phyloP scores from a whole-genome alignment of 2,888 invertebrate genomes.

The Hemithea aestivaria region DNA sequence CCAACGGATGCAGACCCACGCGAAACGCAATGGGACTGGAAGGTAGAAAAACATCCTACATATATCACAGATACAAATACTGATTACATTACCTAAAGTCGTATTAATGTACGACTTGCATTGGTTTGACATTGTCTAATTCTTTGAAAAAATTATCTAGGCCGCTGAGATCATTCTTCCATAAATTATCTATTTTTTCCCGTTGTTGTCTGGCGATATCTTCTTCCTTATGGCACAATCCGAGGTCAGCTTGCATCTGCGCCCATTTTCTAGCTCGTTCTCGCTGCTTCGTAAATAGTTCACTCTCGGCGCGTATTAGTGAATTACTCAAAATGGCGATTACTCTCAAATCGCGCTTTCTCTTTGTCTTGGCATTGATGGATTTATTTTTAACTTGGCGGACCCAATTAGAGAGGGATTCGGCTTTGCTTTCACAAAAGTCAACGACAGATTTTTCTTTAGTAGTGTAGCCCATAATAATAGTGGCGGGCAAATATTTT shows the following conservation, averaged over 20 bases:
- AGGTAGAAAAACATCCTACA: slow-evolving; percentile 76
- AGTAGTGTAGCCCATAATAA: slow-evolving; percentile 70
- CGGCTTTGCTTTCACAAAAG: slow-evolving; percentile 77
- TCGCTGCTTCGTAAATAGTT: slow-evolving; percentile 81
- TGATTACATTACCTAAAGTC: slow-evolving; percentile 58
- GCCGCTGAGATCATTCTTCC: slow-evolving; percentile 81
- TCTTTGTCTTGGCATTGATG: slow-evolving; percentile 74
- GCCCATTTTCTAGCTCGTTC: slow-evolving; percentile 81
- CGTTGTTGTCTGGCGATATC: slow-evolving; percentile 62
- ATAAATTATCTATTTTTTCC: slow-evolving; percentile 69
- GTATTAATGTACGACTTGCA: slow-evolving; percentile 41
- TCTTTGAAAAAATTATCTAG: slow-evolving; percentile 83
- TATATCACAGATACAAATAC: slow-evolving; percentile 73
- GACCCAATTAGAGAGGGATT: slow-evolving; percentile 81
- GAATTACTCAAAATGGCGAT: slow-evolving; percentile 82
- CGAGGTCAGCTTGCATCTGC: slow-evolving; percentile 73
- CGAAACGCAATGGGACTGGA: slow-evolving; percentile 79
- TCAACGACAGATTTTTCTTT: slow-evolving; percentile 70
- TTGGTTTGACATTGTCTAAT: slow-evolving; percentile 79
- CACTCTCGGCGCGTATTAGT: slow-evolving; percentile 78
- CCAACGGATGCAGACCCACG: slow-evolving; percentile 77
- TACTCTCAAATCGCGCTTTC: slow-evolving; percentile 80
- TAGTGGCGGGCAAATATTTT: slow-evolving; percentile 52
- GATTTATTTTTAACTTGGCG: slow-evolving; percentile 82
- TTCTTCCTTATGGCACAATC: slow-evolving; percentile 67